Conservation (phyloP, 2,113 vertebrate species). For the Etheostoma spectabile region DNA sequence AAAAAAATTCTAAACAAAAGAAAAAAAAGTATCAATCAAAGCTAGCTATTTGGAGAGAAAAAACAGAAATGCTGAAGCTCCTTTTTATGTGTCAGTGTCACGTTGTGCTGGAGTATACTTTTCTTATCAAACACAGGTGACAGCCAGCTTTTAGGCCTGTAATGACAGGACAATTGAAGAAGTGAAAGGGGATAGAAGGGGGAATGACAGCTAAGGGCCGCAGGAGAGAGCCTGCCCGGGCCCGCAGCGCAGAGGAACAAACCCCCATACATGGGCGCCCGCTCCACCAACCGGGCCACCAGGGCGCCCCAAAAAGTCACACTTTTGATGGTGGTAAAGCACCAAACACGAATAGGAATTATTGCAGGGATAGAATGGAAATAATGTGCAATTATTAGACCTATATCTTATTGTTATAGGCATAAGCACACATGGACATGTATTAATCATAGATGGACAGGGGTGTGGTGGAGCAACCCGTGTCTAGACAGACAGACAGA, state of each 20-base stretch:
- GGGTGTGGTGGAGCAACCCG: conserved; percentile 17
- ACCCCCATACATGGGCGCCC: no score
- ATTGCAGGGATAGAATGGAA: neutral
- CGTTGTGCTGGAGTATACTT: neutral
- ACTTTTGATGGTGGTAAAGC: neutral
- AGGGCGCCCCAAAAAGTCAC: neutral
- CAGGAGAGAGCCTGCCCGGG: no score
- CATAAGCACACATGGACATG: neutral
- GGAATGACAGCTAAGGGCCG: no score
- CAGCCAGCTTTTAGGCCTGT: neutral
- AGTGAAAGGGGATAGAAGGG: no score
- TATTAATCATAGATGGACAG: conserved; percentile 38
- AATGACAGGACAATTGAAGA: no score
- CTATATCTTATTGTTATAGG: conserved; percentile 2
- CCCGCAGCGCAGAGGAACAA: no score
- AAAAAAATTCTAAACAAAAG: no score
- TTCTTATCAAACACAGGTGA: neutral
- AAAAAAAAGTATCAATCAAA: neutral
- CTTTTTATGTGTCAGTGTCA: neutral
- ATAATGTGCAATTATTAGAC: conserved; percentile 4
- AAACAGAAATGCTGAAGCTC: neutral
- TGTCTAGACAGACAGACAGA: conserved; percentile 45
- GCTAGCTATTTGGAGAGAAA: neutral
- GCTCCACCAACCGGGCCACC: no score
- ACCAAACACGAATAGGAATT: neutral